Percentiles rank a stretch among this genome's conserved stretches.
Conservation (phyloP, 2,797 vertebrate genomes). For the Mus caroli region DNA sequence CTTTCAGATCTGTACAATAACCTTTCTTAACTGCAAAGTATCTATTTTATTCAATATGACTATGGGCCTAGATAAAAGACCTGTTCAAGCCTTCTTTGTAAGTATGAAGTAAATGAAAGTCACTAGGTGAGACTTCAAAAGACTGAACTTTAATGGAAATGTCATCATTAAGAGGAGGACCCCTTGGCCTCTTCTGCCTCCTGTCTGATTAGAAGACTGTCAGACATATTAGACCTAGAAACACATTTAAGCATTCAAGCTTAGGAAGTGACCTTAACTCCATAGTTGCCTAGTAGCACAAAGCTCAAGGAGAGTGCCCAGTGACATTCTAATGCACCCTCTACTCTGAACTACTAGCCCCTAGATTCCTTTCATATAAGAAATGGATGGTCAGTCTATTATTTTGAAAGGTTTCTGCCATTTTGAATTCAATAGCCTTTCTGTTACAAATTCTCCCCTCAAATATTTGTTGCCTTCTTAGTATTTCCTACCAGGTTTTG, state of each 20-base stretch:
- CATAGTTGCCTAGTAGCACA: background rate
- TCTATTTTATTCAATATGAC: background rate
- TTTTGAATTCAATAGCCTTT: conserved; percentile 42
- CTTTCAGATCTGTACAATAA: background rate
- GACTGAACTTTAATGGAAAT: background rate
- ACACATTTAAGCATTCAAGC: background rate
- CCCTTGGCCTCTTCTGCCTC: background rate
- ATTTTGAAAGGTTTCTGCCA: background rate
- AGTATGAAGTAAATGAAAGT: background rate
- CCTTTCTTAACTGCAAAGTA: conserved; percentile 5
- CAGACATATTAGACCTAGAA: conserved; percentile 2
- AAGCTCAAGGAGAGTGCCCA: background rate
- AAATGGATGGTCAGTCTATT: background rate
- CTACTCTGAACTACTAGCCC: background rate
- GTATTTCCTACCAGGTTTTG: conserved; percentile 7
- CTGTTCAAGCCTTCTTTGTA: background rate
- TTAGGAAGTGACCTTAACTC: background rate
- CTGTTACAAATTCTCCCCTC: conserved; percentile 10
- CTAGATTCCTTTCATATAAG: background rate
- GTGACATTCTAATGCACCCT: background rate
- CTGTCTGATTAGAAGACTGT: background rate
- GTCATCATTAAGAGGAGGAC: background rate
- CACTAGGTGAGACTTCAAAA: background rate
- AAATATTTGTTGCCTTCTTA: conserved; percentile 19
- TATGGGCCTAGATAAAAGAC: background rate